Percentiles rank a stretch among this genome's conserved stretches.
phyloP scores from a whole-genome alignment of 2,797 vertebrate genomes.

The Spinus pinus region DNA sequence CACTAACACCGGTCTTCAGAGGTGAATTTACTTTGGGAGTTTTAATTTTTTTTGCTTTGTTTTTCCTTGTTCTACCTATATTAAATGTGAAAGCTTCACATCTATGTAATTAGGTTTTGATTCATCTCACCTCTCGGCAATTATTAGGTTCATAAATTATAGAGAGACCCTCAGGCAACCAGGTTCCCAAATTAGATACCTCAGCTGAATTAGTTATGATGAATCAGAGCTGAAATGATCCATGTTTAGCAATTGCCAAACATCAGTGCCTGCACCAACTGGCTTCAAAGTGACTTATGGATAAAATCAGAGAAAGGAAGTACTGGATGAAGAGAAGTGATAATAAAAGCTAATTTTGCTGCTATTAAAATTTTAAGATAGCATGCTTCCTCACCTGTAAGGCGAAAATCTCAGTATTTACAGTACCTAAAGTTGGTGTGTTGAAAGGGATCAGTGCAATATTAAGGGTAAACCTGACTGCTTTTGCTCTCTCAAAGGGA shows the following conservation, averaged over 20 bases:
- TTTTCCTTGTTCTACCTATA: background rate
- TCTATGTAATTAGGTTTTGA: conserved; percentile 42
- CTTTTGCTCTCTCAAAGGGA: conserved; percentile 65
- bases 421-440: background rate
- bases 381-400: background rate
- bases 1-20: accelerated
- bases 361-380: background rate
- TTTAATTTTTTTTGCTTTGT: background rate
- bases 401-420: background rate
- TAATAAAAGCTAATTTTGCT: background rate
- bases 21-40: background rate
- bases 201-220: conserved; percentile 28
- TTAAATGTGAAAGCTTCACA: background rate
- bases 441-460: background rate
- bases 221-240: conserved; percentile 40
- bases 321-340: background rate
- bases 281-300: background rate
- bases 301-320: background rate
- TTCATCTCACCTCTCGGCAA: conserved; percentile 30
- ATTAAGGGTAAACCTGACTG: background rate
- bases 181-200: conserved; percentile 43
- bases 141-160: conserved; percentile 44
- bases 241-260: conserved; percentile 3
- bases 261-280: background rate
- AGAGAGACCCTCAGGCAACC: conserved; percentile 25